These are phyloP conservation scores for Carettochelys insculpta DNA, from an alignment of 2,113 vertebrate species.

Conservation along the genomic window DNA sequence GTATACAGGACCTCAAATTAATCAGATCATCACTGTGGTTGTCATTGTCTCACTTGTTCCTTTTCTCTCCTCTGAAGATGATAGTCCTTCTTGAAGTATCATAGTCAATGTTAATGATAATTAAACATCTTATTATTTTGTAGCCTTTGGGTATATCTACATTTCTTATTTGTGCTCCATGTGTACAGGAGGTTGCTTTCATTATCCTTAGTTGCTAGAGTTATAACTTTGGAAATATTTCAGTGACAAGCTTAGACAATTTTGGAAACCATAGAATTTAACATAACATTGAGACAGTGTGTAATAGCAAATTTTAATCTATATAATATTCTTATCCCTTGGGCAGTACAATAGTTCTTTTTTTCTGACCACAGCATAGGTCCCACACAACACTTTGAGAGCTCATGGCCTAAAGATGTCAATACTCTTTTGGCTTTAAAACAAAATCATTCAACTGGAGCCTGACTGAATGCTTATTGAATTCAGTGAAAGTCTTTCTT, in stretches of 20 bases:
- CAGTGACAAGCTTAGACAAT: background rate
- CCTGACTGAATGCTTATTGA: background rate
- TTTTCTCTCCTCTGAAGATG: background rate
- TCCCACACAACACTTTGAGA: background rate
- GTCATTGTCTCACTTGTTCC: background rate
- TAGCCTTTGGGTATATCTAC: background rate
- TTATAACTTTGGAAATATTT: background rate
- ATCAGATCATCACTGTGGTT: background rate
- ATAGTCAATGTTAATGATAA: background rate
- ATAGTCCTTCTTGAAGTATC: background rate
- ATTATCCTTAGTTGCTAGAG: background rate
- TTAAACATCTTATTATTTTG: background rate
- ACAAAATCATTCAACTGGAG: background rate
- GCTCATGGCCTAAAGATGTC: background rate
- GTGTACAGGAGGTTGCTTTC: background rate
- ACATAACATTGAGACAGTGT: background rate
- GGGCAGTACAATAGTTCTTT: background rate
- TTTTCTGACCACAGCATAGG: background rate
- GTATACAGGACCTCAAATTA: background rate
- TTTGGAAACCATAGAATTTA: background rate
- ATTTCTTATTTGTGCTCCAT: background rate
- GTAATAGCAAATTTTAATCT: background rate
- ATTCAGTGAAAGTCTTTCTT: background rate
- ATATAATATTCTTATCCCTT: background rate
- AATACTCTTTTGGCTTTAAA: fast-evolving